Conservation (phyloP, 2,113 vertebrate species). For the Neomonachus schauinslandi region DNA sequence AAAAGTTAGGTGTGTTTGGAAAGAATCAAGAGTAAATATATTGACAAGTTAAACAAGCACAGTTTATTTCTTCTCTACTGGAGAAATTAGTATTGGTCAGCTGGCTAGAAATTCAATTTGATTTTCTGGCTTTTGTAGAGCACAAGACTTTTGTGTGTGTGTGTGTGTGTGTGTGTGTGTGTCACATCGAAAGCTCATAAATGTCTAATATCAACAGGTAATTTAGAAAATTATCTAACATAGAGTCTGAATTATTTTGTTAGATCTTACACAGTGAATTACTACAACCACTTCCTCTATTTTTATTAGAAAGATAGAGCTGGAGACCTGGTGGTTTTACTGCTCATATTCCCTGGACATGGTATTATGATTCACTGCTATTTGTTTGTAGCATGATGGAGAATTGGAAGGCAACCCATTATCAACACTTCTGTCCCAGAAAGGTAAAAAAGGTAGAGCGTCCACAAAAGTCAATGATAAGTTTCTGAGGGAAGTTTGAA, state of each 20-base stretch:
- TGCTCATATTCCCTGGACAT: background rate
- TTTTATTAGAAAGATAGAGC: conserved; percentile 49
- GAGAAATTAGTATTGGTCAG: background rate
- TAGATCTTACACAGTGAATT: conserved; percentile 29
- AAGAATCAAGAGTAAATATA: conserved; percentile 43
- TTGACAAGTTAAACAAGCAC: background rate
- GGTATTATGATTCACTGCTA: background rate
- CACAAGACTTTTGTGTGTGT: background rate
- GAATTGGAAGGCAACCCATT: background rate
- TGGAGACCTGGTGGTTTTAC: background rate
- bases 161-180: conserved; percentile 36
- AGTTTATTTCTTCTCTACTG: conserved; percentile 5
- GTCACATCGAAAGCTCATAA: background rate
- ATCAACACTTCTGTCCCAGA: background rate
- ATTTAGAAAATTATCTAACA: conserved; percentile 24
- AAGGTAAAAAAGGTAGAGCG: background rate
- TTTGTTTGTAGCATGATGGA: background rate
- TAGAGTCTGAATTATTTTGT: background rate
- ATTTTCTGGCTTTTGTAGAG: conserved; percentile 13
- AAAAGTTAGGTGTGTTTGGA: conserved; percentile 28
- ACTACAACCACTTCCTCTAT: background rate
- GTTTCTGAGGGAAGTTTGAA: background rate
- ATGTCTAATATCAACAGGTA: background rate
- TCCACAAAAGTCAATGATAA: background rate
- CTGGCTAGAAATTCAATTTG: conserved; percentile 38